Percentiles rank a stretch among this genome's conserved stretches.
phyloP scores from a whole-genome alignment of 2,888 invertebrate genomes.

The Perdita meconis region DNA sequence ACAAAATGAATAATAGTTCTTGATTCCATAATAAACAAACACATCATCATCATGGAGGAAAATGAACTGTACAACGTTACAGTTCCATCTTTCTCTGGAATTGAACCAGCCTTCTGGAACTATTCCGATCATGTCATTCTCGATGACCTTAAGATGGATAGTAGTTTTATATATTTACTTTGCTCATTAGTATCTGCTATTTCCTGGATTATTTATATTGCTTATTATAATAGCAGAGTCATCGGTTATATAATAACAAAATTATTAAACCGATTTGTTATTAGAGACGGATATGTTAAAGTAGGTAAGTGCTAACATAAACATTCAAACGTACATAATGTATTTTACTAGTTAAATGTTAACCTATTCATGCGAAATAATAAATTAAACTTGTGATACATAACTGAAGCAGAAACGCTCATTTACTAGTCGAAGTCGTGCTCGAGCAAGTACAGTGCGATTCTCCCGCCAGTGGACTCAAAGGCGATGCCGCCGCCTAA shows the following conservation, averaged over 20 bases:
- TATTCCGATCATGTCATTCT: conserved; percentile 86
- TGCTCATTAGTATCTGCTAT: conserved; percentile 93
- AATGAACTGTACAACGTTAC: conserved; percentile 73
- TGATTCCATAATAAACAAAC: conserved; percentile 46
- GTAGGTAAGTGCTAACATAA: conserved; percentile 91
- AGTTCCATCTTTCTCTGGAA: conserved; percentile 75
- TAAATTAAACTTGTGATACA: too few relatives aligned
- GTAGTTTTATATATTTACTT: conserved; percentile 91
- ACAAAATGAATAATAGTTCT: conserved; percentile 63
- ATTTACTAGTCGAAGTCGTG: too few relatives aligned
- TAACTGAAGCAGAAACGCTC: too few relatives aligned
- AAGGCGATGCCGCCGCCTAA: too few relatives aligned
- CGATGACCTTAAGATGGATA: conserved; percentile 91
- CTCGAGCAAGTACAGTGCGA: too few relatives aligned
- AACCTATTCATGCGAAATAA: too few relatives aligned
- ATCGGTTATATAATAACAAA: conserved; percentile 95
- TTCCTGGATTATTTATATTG: conserved; percentile 96
- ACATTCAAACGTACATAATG: too few relatives aligned
- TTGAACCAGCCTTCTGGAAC: conserved; percentile 86
- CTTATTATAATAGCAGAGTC: conserved; percentile 97
- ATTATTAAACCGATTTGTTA: conserved; percentile 94
- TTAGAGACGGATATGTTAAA: conserved; percentile 94
- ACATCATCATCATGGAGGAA: conserved; percentile 72
- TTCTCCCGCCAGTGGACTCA: too few relatives aligned
- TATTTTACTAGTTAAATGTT: too few relatives aligned